Base-by-base conservation (phyloP, 2,888 invertebrate species). In the Drosophila algonquin region DNA sequence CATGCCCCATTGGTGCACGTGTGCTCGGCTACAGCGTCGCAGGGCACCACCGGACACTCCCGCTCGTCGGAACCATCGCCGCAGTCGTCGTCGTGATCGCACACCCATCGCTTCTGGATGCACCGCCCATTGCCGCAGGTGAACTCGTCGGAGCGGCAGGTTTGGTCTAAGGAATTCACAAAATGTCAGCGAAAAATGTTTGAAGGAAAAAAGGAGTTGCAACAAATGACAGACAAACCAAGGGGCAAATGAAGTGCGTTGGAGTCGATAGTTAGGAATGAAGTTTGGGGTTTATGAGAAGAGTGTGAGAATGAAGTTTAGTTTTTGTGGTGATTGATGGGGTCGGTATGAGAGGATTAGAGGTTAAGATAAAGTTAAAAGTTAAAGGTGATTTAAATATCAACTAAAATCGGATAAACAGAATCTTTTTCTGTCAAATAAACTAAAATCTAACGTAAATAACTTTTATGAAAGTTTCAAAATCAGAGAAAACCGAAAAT, bases 81-180 rank as follows among this genome's bases (percentile, higher is more conserved):
- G 87, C 98, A 98, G 91, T 98, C 97, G 85, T 97, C 95, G 90
- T 97, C 97, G 30, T 95, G 94, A 91, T 98, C 98, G 91, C 98
- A 98, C 30, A 96, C 94, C 97, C 97, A 98, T 55, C 95, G 93
- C 81, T 95, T 94, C 91, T 97, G 97, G 88, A 98, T 97, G 92
- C 98, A 98, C 90, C 96, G 96, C 63, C 97, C 97, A 91, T 97
- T 97, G 61, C 94, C 95, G 92, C 98, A 98, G n/a, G 97, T 97
- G 91, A 97, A 98, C 93, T 98, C 97, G 91, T 97, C 97, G 65
- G 96, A 95, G 80, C 97, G 95, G 92, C 98, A 98, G n/a, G 98
- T 98, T 91, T 97, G 96, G 94, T 97, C 97, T 97, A 62, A 44
- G 27, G 70, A 69, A 81, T 87, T 78, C 72, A 63, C 52, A 50